Base-by-base conservation (phyloP, 2,797 vertebrate species). In the Enteromius radiatus region DNA sequence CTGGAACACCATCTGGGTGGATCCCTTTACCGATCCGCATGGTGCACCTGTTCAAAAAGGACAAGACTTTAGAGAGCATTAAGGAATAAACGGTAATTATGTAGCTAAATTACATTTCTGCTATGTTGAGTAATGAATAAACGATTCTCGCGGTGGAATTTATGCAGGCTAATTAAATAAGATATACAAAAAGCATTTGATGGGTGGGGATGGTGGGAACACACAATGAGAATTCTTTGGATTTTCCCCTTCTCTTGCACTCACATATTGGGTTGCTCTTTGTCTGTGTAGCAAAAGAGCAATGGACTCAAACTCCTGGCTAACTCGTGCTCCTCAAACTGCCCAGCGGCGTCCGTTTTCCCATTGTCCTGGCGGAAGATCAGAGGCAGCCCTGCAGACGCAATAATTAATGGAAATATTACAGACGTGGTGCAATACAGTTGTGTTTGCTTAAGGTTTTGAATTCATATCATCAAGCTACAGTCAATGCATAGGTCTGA, bases 281-380 rank as follows among this genome's bases (percentile, higher is more conserved):
- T 99, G 91, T 99, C 98, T 2, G 96, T 95, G 5, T 99, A 99
- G 89, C 97, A 98, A 92, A 99, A 99, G 0, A 99, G 93, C 17
- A 99, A 92, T 0, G 98, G 98, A 84, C 97, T 99, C 85, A 99
- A 96, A 87, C 98, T 99, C 70, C 98, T 91, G 28, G 98, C 98
- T 84, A 99, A 90, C 87, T 99, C 98, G 0, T 99, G 98, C 86
- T 99, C 98, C 87, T 99, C 98, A 91, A 97, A 99, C 92, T 99
- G 98, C 14, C 97, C 98, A 0, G 97, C 96, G 0, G 96, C 96
- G 43, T 99, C 98, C 0, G 92, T 91, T 92, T 96, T 99, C 0
- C 94, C 93, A 41, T 99, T 99, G 91, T 99, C 98, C 91, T 99
- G 98, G 76, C 98, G 96, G 92, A 99, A 99, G 87, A 99, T 98